Evolutionary conservation across 2,113 vertebrate genomes (phyloP), one percentile per base, ranked within the genome.

Genomic region (Callorhinus ursinus): DNA sequence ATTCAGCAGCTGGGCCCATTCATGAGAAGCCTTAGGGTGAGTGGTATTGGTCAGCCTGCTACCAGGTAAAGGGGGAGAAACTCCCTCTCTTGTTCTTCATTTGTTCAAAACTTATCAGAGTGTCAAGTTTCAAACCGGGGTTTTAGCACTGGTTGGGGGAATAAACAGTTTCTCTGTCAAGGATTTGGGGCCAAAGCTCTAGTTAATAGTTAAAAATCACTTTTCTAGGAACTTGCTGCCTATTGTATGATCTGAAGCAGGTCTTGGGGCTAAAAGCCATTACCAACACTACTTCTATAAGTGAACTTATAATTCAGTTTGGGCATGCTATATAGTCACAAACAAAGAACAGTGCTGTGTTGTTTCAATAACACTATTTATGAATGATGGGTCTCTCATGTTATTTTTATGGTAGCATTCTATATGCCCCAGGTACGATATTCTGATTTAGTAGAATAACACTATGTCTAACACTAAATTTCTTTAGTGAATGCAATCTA

Each of bases 361-460:
- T 96, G 65, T 83, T 87, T 95, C 87, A 82, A 42, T 51, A 86
- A 86, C 9, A 77, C 49, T 57, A 24, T 26, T 84, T 81, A 83
- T 36, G 83, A 93, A 84, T 14, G 49, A 42, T 6, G n/a, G 55
- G 7, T 53, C 4, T 39, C 22, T 55, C 33, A 19, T 3, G 67
- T 26, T 59, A 74, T 76, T 80, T 90, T 53, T 19, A 42, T 42
- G 57, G 61, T 19, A 65, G 80, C 42, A 83, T 71, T 96, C 61
- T 15, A 67, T 31, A 61, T 19, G 6, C 22, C n/a, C 5, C 31
- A 49, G n/a, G 12, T 49, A 69, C 49, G n/a, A 69, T 4, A 92
- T 28, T 74, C n/a, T 63, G 49, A 87, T 59, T 90, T 36, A 79
- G 67, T 6, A 57, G 57, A 92, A 63, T 92, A 59, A 88, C 46